phyloP scores from a whole-genome alignment of 2,113 vertebrate species.

The Tetrao urogallus region DNA sequence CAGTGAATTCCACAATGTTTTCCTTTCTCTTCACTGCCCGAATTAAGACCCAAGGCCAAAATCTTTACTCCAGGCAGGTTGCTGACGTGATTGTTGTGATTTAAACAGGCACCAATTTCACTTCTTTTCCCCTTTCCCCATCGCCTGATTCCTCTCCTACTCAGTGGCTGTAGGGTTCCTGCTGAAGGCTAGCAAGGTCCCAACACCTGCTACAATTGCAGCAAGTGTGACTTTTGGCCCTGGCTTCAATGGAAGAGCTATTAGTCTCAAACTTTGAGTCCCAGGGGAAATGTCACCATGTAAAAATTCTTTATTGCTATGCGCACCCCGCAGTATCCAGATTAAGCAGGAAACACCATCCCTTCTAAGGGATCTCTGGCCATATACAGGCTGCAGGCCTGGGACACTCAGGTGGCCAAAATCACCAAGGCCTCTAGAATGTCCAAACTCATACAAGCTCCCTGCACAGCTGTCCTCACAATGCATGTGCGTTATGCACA shows the following conservation, averaged over 20 bases:
- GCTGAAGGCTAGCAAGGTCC: not conserved
- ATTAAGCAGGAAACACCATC: rapidly evolving
- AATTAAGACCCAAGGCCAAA: not conserved
- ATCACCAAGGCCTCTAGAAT: no score
- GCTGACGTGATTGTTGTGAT: rapidly evolving
- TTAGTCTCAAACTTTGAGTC: not conserved
- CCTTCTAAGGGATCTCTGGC: not conserved
- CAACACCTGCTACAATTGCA: rapidly evolving
- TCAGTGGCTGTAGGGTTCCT: not conserved
- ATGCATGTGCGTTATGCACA: rapidly evolving
- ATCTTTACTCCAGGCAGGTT: not conserved
- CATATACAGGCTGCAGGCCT: rapidly evolving
- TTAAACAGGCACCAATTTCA: not conserved
- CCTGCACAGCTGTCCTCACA: not conserved
- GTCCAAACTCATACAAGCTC: not conserved
- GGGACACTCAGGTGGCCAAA: not conserved
- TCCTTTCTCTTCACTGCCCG: not conserved
- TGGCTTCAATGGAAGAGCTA: not conserved
- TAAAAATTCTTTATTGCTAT: not conserved
- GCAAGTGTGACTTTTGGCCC: not conserved
- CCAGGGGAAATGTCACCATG: not conserved
- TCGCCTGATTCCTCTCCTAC: rapidly evolving
- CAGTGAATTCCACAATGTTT: not conserved
- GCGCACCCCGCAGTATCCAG: not conserved
- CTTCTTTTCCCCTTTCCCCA: rapidly evolving